Conservation (phyloP, 2,797 vertebrate genomes). For the Alcedo atthis region DNA sequence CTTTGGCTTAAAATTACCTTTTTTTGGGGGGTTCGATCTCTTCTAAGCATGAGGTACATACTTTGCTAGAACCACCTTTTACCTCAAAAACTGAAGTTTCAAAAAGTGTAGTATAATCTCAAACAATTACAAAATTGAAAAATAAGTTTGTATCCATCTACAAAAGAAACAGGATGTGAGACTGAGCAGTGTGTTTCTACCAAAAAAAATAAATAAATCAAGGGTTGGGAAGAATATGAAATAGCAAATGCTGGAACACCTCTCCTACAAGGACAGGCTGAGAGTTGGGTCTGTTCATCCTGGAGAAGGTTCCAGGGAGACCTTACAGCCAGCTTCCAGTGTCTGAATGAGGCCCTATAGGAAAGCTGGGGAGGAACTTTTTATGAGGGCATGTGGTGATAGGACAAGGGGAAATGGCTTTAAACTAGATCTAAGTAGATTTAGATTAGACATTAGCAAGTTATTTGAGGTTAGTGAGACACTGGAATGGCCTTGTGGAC, state of each 20-base stretch:
- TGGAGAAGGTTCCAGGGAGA: too few relatives aligned
- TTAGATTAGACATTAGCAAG: too few relatives aligned
- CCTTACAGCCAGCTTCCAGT: too few relatives aligned
- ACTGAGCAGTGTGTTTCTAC: background rate
- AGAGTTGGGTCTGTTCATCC: too few relatives aligned
- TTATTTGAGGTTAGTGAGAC: too few relatives aligned
- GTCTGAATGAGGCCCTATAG: too few relatives aligned
- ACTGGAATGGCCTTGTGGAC: too few relatives aligned
- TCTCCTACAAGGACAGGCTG: too few relatives aligned
- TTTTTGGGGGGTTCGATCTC: fast-evolving
- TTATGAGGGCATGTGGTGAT: too few relatives aligned
- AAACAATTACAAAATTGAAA: background rate
- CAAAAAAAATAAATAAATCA: background rate
- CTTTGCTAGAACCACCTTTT: background rate
- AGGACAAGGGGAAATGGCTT: too few relatives aligned
- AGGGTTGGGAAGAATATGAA: background rate
- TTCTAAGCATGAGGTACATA: background rate
- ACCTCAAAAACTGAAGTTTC: background rate
- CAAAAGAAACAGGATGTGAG: background rate
- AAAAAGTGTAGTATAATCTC: background rate
- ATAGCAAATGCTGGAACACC: background rate
- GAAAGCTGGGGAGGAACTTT: too few relatives aligned
- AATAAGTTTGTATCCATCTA: background rate
- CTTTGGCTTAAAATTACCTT: background rate
- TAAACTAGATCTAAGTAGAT: too few relatives aligned